phyloP scores from a whole-genome alignment of 2,113 vertebrate species.

The Patagioenas fasciata region DNA sequence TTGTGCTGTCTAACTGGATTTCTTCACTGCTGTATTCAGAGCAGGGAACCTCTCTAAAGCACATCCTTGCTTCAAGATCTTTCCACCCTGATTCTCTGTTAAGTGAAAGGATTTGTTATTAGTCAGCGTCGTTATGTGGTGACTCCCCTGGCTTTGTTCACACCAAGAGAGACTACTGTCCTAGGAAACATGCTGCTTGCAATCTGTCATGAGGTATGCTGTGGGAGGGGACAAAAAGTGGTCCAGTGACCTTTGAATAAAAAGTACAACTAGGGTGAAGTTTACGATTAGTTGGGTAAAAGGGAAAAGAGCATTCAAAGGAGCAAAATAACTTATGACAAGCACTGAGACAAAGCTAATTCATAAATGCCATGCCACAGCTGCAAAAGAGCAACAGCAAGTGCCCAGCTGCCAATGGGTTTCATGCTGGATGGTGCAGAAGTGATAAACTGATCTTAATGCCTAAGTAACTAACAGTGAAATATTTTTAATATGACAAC shows the following conservation, averaged over 20 bases:
- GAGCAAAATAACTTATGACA: background rate
- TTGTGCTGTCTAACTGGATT: background rate
- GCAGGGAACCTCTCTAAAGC: background rate
- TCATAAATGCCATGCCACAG: background rate
- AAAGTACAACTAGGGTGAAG: background rate
- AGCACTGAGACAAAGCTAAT: background rate
- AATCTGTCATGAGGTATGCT: background rate
- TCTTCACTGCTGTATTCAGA: background rate
- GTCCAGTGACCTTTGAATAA: background rate
- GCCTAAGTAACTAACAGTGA: constrained; percentile 14
- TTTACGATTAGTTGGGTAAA: background rate
- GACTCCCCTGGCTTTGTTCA: background rate
- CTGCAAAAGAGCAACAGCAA: background rate
- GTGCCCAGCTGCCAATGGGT: background rate
- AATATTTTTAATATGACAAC: background rate
- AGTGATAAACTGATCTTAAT: background rate
- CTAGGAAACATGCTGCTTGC: background rate
- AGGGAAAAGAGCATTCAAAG: background rate
- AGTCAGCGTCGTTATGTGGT: background rate
- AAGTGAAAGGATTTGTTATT: background rate
- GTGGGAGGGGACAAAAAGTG: fast-evolving
- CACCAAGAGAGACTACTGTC: background rate
- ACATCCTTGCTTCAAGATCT: background rate
- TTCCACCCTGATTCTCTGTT: background rate
- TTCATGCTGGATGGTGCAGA: background rate